These are phyloP conservation scores for Tiaroga cobitis DNA, from an alignment of 2,797 vertebrate species.

Conservation along the genomic window DNA sequence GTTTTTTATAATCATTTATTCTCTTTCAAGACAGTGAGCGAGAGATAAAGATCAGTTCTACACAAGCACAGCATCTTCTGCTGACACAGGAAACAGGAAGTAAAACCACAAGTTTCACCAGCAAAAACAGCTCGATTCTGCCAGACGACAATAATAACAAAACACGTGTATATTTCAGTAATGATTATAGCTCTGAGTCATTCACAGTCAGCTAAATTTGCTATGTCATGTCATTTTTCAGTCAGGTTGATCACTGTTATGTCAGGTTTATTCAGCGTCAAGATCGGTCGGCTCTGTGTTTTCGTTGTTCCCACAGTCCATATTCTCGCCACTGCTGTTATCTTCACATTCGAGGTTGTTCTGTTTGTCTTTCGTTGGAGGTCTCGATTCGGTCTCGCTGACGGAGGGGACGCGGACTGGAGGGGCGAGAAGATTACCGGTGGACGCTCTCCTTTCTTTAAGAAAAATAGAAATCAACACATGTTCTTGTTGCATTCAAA, in stretches of 20 bases:
- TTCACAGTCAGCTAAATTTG: not conserved
- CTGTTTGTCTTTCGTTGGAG: constrained; percentile 62
- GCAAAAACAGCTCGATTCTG: not conserved
- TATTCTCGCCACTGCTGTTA: not conserved
- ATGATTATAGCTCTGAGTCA: not conserved
- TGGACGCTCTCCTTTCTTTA: constrained; percentile 74
- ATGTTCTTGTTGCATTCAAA: not conserved
- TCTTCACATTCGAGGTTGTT: not conserved
- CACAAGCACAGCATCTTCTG: not conserved
- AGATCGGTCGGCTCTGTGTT: not conserved
- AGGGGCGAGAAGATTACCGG: constrained; percentile 64
- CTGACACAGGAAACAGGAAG: constrained; percentile 52
- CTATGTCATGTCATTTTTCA: not conserved
- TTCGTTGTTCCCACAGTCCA: not conserved
- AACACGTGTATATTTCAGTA: not conserved
- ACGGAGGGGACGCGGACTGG: constrained; percentile 72
- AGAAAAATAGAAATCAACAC: not conserved
- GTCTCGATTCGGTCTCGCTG: constrained; percentile 70
- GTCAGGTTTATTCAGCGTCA: not conserved
- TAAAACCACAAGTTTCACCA: constrained; percentile 31
- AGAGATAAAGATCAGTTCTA: not conserved
- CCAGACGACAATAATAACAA: not conserved
- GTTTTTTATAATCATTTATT: constrained; percentile 8
- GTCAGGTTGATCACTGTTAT: not conserved
- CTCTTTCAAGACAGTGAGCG: not conserved